Evolutionary conservation across 2,113 vertebrate genomes (phyloP).

Genomic region (Scomber japonicus): DNA sequence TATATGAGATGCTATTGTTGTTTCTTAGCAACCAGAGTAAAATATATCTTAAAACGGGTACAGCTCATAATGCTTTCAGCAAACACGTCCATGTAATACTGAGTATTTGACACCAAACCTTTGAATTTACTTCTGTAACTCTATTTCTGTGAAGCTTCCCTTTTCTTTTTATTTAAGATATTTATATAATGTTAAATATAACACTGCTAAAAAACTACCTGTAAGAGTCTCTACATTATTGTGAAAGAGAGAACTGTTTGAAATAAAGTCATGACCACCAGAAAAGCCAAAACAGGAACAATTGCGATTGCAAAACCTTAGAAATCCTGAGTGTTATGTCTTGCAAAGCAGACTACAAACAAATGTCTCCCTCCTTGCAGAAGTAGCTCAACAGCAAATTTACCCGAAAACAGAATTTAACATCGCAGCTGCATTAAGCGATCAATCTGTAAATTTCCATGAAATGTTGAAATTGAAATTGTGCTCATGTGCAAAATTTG

Average conservation of each 20-base stretch:
- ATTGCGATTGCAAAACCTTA: conserved; percentile 73
- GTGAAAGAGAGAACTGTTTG: conserved; percentile 63
- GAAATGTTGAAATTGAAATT: too few relatives aligned
- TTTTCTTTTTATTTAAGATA: not conserved
- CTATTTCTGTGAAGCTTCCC: not conserved
- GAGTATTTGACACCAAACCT: not conserved
- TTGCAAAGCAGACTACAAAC: not conserved
- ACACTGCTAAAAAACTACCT: not conserved
- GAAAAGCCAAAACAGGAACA: conserved; percentile 76
- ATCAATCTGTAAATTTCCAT: not conserved
- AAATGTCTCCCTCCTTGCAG: not conserved
- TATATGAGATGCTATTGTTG: not conserved
- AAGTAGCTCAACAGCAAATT: not conserved
- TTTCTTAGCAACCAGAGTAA: not conserved
- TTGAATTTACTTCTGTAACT: not conserved
- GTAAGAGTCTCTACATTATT: not conserved
- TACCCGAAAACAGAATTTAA: not conserved
- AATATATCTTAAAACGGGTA: not conserved
- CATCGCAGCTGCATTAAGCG: not conserved
- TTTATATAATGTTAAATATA: not conserved
- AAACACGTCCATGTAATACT: not conserved
- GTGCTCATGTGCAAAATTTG: not conserved
- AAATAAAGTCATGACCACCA: conserved; percentile 57
- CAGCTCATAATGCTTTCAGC: not conserved
- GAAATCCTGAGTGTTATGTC: conserved; percentile 27